Evolutionary conservation across 2,113 vertebrate genomes (phyloP).

Genomic region (Benthochromis sp.): DNA sequence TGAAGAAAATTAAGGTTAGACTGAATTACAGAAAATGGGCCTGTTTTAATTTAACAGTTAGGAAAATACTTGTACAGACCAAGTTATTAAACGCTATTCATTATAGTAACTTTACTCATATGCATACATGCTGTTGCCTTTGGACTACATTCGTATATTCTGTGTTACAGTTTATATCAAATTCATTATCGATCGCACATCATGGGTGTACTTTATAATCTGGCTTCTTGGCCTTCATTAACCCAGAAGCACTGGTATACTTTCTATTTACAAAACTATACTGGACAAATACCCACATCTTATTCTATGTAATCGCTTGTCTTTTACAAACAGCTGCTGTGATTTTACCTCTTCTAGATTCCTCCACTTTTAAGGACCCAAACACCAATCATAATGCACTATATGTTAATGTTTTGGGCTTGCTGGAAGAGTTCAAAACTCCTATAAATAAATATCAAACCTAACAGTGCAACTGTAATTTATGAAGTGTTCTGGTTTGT

Average conservation of each 20-base stretch:
- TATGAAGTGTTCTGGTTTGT: background rate
- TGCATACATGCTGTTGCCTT: accelerated
- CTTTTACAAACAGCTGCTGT: background rate
- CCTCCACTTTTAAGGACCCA: background rate
- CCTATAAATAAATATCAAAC: background rate
- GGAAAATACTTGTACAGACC: background rate
- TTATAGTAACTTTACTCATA: background rate
- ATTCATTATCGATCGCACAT: background rate
- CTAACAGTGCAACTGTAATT: background rate
- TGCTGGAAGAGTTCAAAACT: background rate
- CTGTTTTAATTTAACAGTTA: background rate
- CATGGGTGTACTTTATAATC: background rate
- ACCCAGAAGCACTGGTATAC: background rate
- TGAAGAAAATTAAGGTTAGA: background rate
- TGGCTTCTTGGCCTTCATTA: background rate
- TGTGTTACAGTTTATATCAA: background rate
- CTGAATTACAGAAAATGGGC: background rate
- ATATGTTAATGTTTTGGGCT: background rate
- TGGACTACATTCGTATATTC: background rate
- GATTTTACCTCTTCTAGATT: background rate
- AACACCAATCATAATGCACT: background rate
- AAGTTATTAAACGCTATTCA: accelerated
- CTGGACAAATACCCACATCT: background rate
- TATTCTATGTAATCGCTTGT: background rate
- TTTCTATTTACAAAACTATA: background rate